These are phyloP conservation scores for Rhagium mordax DNA, from an alignment of 2,888 invertebrate genomes.

Conservation along the genomic window DNA sequence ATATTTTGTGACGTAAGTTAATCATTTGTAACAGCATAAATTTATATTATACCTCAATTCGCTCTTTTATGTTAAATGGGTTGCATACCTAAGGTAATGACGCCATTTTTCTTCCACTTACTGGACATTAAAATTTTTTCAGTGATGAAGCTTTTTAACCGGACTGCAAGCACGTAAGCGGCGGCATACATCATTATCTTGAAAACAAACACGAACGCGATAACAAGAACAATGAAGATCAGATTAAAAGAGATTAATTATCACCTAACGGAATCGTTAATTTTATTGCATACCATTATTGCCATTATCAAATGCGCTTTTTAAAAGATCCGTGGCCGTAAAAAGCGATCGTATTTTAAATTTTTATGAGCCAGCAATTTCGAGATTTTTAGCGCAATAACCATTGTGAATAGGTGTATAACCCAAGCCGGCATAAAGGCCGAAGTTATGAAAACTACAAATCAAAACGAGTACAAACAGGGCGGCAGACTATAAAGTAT, in stretches of 20 bases:
- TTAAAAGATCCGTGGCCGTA: neutral
- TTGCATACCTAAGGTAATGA: no score
- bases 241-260: neutral
- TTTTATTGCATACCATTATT: neutral
- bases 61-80: no score
- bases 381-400: conserved; percentile 22
- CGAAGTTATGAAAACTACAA: conserved; percentile 64
- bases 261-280: neutral
- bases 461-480: conserved; percentile 62
- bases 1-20: no score
- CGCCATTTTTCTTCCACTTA: no score
- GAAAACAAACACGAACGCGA: no score
- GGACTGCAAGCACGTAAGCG: no score
- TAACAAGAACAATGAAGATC: neutral
- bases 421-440: conserved; percentile 46
- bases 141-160: no score
- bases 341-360: conserved; percentile 3
- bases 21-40: no score
- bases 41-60: no score
- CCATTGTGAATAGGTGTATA: conserved; percentile 29
- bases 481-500: conserved; percentile 61
- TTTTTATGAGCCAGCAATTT: conserved; percentile 22
- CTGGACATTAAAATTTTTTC: no score
- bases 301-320: neutral
- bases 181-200: neutral